Evolutionary conservation across 2,797 vertebrate genomes (phyloP), one percentile per base, ranked within the genome.

Genomic region (Ataeniobius toweri): DNA sequence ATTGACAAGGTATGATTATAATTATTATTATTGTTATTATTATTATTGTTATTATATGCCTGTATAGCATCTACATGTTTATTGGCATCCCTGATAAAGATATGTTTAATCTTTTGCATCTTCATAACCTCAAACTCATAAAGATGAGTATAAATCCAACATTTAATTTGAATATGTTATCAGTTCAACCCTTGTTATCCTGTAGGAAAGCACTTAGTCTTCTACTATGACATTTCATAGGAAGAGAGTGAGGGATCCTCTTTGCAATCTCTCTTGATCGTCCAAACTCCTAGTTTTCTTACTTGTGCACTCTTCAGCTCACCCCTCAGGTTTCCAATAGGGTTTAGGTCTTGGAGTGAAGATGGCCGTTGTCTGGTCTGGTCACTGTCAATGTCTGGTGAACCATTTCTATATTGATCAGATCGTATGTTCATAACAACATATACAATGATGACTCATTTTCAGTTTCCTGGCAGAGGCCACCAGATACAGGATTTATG

Each of bases 1-100:
- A 99, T 99, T 82, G 98, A 99, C 87, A 89, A 94, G 90, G 89
- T 92, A 51, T 48, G 24, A 0, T 39, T 41, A 39, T 36, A 20
- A 73, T 76, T 81, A 3, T 14, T 55, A 20, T 14, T 44, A 24
- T 44, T 68, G n/a, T 56, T 6, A 4, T 46, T 22, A 0, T 31
- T 36, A 36, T 75, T 78, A 1, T 16, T 50, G 20, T 5, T 20
- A 5, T 55, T 20, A 39, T 44, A 7, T 22, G 61, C 31, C 31
- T 36, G 28, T 20, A 63, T 18, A 20, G 7, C 28, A 65, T 3
- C 8, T 6, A n/a, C 2, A 3, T 6, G 24, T 67, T 44, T 67
- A 24, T 67, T 41, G 22, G 9, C 36, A 67, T 41, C 7, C 7
- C 14, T 44, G 12, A 22, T 44, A 26, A 44, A 48, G 5, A 16